Evolutionary conservation across 2,888 invertebrate species (phyloP).

Genomic region (Conops quadrifasciatus): DNA sequence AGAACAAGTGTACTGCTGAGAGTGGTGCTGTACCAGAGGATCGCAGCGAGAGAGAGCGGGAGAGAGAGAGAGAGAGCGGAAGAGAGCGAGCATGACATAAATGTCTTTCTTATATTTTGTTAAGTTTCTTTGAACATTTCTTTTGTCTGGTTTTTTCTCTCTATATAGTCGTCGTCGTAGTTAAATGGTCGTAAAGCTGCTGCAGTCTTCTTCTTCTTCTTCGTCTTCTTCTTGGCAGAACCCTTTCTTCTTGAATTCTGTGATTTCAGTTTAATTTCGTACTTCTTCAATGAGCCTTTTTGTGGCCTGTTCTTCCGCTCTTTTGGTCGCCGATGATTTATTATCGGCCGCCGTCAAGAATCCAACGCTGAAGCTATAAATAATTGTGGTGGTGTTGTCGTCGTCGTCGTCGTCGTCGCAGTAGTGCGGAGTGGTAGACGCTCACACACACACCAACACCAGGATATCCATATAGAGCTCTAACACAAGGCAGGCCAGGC

Average conservation of each 20-base stretch:
- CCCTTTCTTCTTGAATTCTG: neutral
- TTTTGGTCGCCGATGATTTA: conserved; percentile 51
- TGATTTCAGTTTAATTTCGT: conserved; percentile 6
- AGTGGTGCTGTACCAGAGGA: neutral
- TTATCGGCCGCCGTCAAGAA: conserved; percentile 59
- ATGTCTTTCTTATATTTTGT: too few relatives aligned
- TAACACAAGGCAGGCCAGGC: too few relatives aligned
- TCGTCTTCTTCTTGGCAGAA: too few relatives aligned
- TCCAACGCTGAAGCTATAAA: conserved; percentile 59
- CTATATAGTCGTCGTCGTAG: too few relatives aligned
- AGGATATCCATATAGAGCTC: too few relatives aligned
- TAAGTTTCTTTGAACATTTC: too few relatives aligned
- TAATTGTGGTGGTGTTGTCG: conserved; percentile 54
- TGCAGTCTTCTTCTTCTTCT: too few relatives aligned
- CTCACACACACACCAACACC: conserved; percentile 10
- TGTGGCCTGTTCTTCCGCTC: conserved; percentile 13
- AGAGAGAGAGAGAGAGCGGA: neutral
- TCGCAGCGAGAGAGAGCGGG: neutral
- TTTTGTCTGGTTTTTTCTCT: too few relatives aligned
- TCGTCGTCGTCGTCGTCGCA: conserved; percentile 15
- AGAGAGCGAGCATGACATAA: too few relatives aligned
- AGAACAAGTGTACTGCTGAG: conserved; percentile 27
- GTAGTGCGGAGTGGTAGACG: neutral
- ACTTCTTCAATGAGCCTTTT: conserved; percentile 11
- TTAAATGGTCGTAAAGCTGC: too few relatives aligned